Percentiles rank a stretch among this genome's conserved stretches.
phyloP scores from a whole-genome alignment of 2,797 vertebrate species.

The Eleutherodactylus coqui region DNA sequence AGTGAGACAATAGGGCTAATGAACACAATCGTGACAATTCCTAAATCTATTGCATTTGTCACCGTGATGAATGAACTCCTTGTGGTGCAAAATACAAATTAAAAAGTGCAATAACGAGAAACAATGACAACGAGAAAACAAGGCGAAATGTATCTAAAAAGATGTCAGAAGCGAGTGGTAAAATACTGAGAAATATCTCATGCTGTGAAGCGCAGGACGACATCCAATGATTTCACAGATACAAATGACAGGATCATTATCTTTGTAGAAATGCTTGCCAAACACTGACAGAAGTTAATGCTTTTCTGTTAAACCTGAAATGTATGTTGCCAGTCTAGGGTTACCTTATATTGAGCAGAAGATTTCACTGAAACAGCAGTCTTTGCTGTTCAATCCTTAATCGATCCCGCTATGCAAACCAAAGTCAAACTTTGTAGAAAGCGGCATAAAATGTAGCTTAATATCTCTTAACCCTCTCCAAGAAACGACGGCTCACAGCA shows the following conservation, averaged over 20 bases:
- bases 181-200: slow-evolving; percentile 7
- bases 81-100: neutral
- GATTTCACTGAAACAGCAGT: slow-evolving; percentile 47
- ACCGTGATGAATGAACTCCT: neutral
- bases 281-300: slow-evolving; percentile 38
- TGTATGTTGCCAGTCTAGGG: slow-evolving; percentile 32
- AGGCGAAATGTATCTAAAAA: neutral
- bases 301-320: slow-evolving; percentile 39
- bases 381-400: slow-evolving; percentile 35
- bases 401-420: slow-evolving; percentile 21
- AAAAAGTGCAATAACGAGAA: neutral
- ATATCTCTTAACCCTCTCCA: slow-evolving; percentile 6
- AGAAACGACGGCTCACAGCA: neutral
- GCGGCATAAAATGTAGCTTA: slow-evolving; percentile 5
- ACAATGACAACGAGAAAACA: neutral
- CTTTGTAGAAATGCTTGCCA: slow-evolving; percentile 41
- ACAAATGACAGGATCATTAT: slow-evolving; percentile 62
- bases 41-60: neutral
- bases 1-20: neutral
- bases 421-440: slow-evolving; percentile 41
- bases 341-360: slow-evolving; percentile 38
- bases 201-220: neutral
- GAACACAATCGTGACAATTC: neutral
- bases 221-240: slow-evolving; percentile 43
- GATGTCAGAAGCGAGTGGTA: neutral